phyloP scores from a whole-genome alignment of 2,797 vertebrate genomes.

The Eulemur rubriventer region DNA sequence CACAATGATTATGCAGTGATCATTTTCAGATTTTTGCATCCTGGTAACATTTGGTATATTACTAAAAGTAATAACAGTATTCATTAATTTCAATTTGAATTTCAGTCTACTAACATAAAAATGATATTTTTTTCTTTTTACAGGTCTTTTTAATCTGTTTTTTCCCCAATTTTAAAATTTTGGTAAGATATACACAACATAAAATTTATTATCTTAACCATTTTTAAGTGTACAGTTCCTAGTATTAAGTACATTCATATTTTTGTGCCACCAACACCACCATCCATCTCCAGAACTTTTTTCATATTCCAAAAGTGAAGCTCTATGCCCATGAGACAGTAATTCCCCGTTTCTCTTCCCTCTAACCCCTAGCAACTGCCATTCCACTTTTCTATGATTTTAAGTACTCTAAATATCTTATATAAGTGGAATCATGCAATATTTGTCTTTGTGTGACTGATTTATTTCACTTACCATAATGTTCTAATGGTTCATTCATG shows the following conservation, averaged over 20 bases:
- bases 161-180: neutral
- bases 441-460: neutral
- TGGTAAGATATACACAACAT: neutral
- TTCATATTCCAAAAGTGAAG: neutral
- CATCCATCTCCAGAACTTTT: neutral
- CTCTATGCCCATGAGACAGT: neutral
- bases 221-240: neutral
- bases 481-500: neutral
- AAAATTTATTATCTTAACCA: neutral
- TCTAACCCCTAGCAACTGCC: fast-evolving
- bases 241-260: neutral
- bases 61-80: neutral
- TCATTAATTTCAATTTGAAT: neutral
- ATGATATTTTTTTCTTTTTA: neutral
- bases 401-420: neutral
- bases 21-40: neutral
- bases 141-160: neutral
- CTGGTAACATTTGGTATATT: neutral
- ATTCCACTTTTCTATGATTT: neutral
- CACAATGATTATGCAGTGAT: neutral
- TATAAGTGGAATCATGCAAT: neutral
- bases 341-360: neutral
- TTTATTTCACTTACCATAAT: neutral
- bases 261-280: neutral
- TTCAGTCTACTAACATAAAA: neutral